Conservation (phyloP, 1,140 invertebrate species). For the Coenobita brevimanus region DNA sequence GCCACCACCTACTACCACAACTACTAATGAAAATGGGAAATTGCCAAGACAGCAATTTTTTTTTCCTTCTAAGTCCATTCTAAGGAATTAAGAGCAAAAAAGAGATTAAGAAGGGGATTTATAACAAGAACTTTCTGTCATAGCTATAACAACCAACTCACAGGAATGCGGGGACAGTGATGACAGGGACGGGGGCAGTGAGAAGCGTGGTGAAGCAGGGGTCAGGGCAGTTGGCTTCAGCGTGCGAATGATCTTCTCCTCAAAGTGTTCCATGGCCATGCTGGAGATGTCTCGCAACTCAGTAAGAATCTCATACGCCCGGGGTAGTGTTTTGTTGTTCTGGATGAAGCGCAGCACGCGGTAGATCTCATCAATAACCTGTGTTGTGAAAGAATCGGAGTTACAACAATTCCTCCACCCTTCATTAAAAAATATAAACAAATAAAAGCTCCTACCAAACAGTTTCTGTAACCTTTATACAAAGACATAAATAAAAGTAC, state of each 20-base stretch:
- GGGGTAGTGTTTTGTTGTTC: constrained; percentile 80
- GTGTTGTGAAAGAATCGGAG: constrained; percentile 5
- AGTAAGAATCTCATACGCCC: constrained; percentile 89
- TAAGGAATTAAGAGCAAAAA: too few species aligned
- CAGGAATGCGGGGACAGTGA: background rate
- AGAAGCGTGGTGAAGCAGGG: constrained; percentile 34
- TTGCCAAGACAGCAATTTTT: too few species aligned
- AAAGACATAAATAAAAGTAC: too few species aligned
- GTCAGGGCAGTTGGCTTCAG: constrained; percentile 44
- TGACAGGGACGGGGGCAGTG: background rate
- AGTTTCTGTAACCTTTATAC: too few species aligned
- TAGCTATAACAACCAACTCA: too few species aligned
- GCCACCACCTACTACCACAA: too few species aligned
- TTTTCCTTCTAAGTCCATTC: too few species aligned
- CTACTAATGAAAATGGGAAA: too few species aligned
- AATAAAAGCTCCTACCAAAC: too few species aligned
- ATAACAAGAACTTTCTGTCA: too few species aligned
- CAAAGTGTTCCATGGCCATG: constrained; percentile 98
- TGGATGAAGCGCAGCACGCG: constrained; percentile 82
- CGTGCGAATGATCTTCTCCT: constrained; percentile 86
- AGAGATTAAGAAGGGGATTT: too few species aligned
- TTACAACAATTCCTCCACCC: background rate
- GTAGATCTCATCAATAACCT: constrained; percentile 93
- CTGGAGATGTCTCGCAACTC: constrained; percentile 93
- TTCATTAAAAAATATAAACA: too few species aligned